These are phyloP conservation scores for Drosophila imparisetae DNA, from an alignment of 2,888 invertebrate species.

Conservation along the genomic window DNA sequence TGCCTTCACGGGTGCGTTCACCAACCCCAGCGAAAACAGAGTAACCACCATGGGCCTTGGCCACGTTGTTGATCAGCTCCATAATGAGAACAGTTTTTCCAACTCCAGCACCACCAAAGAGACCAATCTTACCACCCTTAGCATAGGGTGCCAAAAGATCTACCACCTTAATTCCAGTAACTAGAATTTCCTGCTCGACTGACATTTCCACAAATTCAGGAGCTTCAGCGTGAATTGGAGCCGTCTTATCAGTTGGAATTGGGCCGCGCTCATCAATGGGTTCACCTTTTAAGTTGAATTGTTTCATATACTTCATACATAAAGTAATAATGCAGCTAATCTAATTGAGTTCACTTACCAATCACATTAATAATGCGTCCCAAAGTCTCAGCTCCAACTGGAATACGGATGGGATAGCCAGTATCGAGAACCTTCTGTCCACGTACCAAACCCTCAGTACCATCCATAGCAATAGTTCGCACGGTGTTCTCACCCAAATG, in stretches of 20 bases:
- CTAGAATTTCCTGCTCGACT: constrained; percentile 95
- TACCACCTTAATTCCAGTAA: constrained; percentile 95
- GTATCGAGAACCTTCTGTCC: constrained; percentile 92
- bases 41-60: constrained; percentile 98
- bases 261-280: constrained; percentile 95
- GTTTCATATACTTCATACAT: neutral
- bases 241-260: constrained; percentile 90
- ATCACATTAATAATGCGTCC: constrained; percentile 98
- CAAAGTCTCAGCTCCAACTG: constrained; percentile 95
- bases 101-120: constrained; percentile 97
- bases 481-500: constrained; percentile 96
- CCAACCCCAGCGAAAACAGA: constrained; percentile 98
- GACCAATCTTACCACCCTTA: constrained; percentile 97
- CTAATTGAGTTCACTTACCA: constrained; percentile 84
- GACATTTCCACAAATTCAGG: constrained; percentile 97
- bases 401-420: constrained; percentile 95
- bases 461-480: constrained; percentile 97
- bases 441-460: constrained; percentile 95
- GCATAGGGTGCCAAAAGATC: constrained; percentile 96
- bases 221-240: constrained; percentile 95
- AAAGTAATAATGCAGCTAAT: neutral
- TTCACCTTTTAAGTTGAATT: constrained; percentile 81
- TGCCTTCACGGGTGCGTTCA: constrained; percentile 97
- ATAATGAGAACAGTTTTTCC: constrained; percentile 98
- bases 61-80: constrained; percentile 98